Evolutionary conservation across 64 coral and sea anemone species (phyloP).

Genomic region (Stichodactyla mertensii): DNA sequence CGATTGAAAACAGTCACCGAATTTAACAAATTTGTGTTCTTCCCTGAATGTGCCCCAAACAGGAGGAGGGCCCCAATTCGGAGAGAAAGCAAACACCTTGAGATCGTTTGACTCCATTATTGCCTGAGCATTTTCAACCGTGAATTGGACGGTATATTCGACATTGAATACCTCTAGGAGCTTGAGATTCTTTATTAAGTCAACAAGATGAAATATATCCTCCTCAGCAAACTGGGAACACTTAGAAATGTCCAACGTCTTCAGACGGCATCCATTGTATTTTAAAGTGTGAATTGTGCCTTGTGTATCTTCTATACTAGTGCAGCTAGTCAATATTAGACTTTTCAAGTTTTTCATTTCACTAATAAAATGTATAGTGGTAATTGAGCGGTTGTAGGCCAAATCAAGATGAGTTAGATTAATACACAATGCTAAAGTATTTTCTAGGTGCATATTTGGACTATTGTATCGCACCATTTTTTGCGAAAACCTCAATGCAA

Average conservation of each 20-base stretch:
- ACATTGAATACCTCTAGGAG: constrained; percentile 39
- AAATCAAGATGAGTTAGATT: constrained; percentile 39
- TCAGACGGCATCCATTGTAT: constrained; percentile 38
- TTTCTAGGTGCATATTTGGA: constrained; percentile 39
- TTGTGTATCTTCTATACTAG: constrained; percentile 31
- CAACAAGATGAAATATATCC: constrained; percentile 33
- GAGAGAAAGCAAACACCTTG: too few relatives aligned
- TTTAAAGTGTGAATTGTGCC: constrained; percentile 38
- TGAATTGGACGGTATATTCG: constrained; percentile 33
- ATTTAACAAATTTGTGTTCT: too few relatives aligned
- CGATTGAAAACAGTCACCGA: too few relatives aligned
- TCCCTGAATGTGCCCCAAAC: too few relatives aligned
- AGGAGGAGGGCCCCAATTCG: too few relatives aligned
- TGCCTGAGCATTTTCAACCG: background rate
- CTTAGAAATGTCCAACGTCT: constrained; percentile 40
- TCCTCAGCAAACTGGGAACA: constrained; percentile 48
- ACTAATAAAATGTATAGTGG: constrained; percentile 34
- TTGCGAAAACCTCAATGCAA: constrained; percentile 41
- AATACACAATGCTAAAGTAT: constrained; percentile 17
- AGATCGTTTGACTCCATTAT: too few relatives aligned
- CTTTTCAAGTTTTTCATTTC: constrained; percentile 33
- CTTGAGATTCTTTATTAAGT: constrained; percentile 32
- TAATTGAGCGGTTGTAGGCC: constrained; percentile 33
- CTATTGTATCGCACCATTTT: constrained; percentile 33
- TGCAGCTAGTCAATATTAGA: constrained; percentile 47